Percentiles rank a stretch among this genome's conserved stretches.
These are phyloP conservation scores for Heliothis virescens DNA, from an alignment of 1,140 invertebrate species.

Conservation along the genomic window DNA sequence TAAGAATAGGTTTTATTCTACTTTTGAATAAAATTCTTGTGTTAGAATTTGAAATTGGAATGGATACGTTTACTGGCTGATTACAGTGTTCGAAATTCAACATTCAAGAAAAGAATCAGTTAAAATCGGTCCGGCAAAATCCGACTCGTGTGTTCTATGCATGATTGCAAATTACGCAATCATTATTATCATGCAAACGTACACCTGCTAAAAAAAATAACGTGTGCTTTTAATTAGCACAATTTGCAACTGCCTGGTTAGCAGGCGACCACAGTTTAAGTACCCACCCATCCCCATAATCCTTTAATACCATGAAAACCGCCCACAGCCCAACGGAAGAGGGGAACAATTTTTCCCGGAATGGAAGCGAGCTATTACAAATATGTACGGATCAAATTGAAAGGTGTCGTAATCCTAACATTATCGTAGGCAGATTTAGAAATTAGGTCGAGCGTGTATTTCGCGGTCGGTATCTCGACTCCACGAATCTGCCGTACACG, in stretches of 20 bases:
- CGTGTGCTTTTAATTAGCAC: neutral
- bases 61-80: too few species aligned
- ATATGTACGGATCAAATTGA: slow-evolving; percentile 48
- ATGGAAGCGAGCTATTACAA: slow-evolving; percentile 17
- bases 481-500: slow-evolving; percentile 30
- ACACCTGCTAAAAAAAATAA: neutral
- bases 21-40: too few species aligned
- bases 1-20: neutral
- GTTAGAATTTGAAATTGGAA: too few species aligned
- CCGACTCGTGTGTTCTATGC: too few species aligned
- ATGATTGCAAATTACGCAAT: too few species aligned
- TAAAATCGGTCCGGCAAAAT: too few species aligned
- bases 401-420: slow-evolving; percentile 49
- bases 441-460: slow-evolving; percentile 55
- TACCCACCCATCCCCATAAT: neutral
- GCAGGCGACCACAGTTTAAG: neutral
- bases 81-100: too few species aligned
- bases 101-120: too few species aligned
- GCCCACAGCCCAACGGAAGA: neutral
- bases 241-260: neutral
- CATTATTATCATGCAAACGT: neutral
- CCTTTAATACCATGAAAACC: neutral
- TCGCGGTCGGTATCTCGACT: slow-evolving; percentile 10
- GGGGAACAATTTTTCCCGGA: neutral
- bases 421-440: slow-evolving; percentile 52